These are phyloP conservation scores for Epinephelus fuscoguttatus DNA, from an alignment of 2,113 vertebrate species.

Conservation along the genomic window DNA sequence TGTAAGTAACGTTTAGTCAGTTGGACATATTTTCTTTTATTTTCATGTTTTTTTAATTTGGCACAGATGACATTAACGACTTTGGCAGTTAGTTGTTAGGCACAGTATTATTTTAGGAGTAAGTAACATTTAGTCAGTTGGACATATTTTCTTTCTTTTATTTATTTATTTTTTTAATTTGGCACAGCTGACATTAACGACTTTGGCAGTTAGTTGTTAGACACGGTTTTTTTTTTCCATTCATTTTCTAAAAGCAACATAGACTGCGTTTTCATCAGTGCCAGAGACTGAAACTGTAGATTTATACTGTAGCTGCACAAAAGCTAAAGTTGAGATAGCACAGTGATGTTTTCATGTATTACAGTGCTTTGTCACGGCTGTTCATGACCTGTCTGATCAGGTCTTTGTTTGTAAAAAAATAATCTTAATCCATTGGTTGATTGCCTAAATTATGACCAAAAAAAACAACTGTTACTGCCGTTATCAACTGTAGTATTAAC, in stretches of 20 bases:
- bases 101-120: neutral
- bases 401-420: neutral
- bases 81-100: neutral
- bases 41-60: neutral
- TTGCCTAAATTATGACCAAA: neutral
- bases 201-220: neutral
- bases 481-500: too few relatives aligned
- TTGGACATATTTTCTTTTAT: neutral
- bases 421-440: neutral
- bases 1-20: neutral
- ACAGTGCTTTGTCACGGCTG: neutral
- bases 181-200: neutral
- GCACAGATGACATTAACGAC: neutral
- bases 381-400: neutral
- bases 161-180: too few relatives aligned
- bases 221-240: neutral
- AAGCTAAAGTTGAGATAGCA: neutral
- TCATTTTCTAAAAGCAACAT: conserved; percentile 15
- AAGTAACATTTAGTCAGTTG: too few relatives aligned
- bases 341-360: neutral
- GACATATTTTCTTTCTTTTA: too few relatives aligned
- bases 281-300: neutral
- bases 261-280: neutral
- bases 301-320: neutral
- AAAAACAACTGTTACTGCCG: too few relatives aligned